Evolutionary conservation across 2,797 vertebrate genomes (phyloP).

Genomic region (Sciurus vulgaris): DNA sequence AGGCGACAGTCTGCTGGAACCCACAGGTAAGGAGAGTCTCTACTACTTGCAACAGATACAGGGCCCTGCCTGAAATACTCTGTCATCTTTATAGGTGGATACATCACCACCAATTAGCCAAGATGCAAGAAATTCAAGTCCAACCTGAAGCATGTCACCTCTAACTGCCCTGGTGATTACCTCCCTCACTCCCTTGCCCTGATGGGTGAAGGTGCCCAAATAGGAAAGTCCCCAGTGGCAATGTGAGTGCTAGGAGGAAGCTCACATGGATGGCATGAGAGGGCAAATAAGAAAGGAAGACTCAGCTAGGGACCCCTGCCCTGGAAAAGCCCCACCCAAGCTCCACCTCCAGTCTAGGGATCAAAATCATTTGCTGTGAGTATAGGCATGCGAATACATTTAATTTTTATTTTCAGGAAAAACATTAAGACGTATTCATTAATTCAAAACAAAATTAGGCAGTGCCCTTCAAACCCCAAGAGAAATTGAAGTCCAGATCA

Average conservation of each 20-base stretch:
- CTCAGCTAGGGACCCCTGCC: not conserved
- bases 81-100: slow-evolving; percentile 78
- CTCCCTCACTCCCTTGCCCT: slow-evolving; percentile 9
- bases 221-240: not conserved
- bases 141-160: slow-evolving; percentile 76
- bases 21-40: not conserved
- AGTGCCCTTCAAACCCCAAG: not conserved
- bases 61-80: slow-evolving; percentile 44
- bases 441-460: slow-evolving; percentile 14
- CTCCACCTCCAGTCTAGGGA: not conserved
- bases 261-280: not conserved
- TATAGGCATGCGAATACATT: not conserved
- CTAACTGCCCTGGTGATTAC: not conserved
- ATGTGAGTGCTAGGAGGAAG: not conserved
- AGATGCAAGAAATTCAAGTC: slow-evolving; percentile 84
- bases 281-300: not conserved
- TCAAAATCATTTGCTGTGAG: slow-evolving; percentile 5
- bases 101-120: slow-evolving; percentile 68
- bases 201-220: not conserved
- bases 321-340: not conserved
- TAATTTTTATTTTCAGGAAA: slow-evolving; percentile 40
- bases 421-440: not conserved
- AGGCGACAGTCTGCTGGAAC: not conserved
- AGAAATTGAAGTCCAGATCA: not conserved
- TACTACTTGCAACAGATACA: not conserved